Evolutionary conservation across 2,888 invertebrate species (phyloP).

Genomic region (Euproctis similis): DNA sequence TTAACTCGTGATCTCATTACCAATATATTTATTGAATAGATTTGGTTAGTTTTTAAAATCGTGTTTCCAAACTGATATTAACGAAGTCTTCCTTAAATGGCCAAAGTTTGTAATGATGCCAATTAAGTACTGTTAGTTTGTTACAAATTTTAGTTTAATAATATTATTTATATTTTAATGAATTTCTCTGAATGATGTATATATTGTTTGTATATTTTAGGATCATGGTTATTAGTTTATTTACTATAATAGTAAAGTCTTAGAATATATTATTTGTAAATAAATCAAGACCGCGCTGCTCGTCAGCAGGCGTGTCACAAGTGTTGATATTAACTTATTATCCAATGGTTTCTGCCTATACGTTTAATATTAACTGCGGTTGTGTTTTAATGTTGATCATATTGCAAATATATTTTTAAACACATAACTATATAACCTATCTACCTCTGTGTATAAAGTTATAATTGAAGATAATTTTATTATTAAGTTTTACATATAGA

Average conservation of each 20-base stretch:
- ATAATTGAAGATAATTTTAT: too few species aligned
- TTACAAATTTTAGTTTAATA: slow-evolving; percentile 62
- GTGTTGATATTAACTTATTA: slow-evolving; percentile 16
- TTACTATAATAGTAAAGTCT: slow-evolving; percentile 39
- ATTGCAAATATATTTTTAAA: slow-evolving; percentile 75
- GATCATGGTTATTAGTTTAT: slow-evolving; percentile 50
- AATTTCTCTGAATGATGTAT: slow-evolving; percentile 73
- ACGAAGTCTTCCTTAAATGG: slow-evolving; percentile 75
- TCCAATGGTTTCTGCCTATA: too few species aligned
- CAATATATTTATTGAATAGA: slow-evolving; percentile 70
- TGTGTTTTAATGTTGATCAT: slow-evolving; percentile 73
- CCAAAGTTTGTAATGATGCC: slow-evolving; percentile 72
- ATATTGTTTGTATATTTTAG: slow-evolving; percentile 69
- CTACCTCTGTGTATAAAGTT: slow-evolving; percentile 62
- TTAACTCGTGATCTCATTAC: slow-evolving; percentile 64
- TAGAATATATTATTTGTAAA: slow-evolving; percentile 58
- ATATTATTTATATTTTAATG: slow-evolving; percentile 62
- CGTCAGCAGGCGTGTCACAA: slow-evolving; percentile 31
- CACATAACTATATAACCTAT: slow-evolving; percentile 61
- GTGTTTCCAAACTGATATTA: slow-evolving; percentile 73
- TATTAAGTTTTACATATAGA: too few species aligned
- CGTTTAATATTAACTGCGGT: slow-evolving; percentile 69
- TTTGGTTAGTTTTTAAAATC: slow-evolving; percentile 72
- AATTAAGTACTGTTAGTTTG: slow-evolving; percentile 68
- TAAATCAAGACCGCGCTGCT: slow-evolving; percentile 43